These are phyloP conservation scores for Neomorphus geoffroyi DNA, from an alignment of 2,797 vertebrate species.

Conservation along the genomic window DNA sequence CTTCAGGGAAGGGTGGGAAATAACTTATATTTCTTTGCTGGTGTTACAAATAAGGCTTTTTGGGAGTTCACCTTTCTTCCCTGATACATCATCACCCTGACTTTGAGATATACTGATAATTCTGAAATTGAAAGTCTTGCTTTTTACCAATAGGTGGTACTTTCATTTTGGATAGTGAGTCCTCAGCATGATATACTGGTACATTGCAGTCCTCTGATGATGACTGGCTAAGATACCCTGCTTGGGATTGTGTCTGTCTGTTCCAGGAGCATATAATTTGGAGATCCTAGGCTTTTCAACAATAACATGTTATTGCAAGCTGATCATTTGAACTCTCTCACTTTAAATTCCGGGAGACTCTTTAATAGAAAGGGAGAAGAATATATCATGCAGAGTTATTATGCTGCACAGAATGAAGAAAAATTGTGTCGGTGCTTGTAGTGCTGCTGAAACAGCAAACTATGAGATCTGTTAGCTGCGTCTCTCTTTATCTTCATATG, in stretches of 20 bases:
- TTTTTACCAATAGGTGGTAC: neutral
- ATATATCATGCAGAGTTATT: neutral
- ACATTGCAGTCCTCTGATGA: neutral
- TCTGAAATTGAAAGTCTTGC: neutral
- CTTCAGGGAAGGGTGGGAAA: neutral
- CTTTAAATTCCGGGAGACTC: neutral
- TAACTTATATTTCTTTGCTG: neutral
- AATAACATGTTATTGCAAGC: neutral
- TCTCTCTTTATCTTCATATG: neutral
- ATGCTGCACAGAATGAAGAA: neutral
- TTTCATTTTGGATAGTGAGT: neutral
- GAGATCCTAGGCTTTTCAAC: neutral
- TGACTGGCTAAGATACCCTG: neutral
- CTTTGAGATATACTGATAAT: neutral
- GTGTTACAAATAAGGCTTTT: neutral
- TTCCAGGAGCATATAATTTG: neutral
- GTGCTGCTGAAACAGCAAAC: neutral
- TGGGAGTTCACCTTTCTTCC: neutral
- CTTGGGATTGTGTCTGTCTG: neutral
- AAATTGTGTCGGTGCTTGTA: neutral
- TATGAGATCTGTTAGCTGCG: neutral
- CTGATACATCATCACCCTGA: accelerated
- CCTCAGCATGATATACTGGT: neutral
- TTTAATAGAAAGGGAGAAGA: neutral
- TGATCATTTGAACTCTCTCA: neutral